Conservation (phyloP, 2,888 invertebrate species). For the Nemotelus pantherinus region DNA sequence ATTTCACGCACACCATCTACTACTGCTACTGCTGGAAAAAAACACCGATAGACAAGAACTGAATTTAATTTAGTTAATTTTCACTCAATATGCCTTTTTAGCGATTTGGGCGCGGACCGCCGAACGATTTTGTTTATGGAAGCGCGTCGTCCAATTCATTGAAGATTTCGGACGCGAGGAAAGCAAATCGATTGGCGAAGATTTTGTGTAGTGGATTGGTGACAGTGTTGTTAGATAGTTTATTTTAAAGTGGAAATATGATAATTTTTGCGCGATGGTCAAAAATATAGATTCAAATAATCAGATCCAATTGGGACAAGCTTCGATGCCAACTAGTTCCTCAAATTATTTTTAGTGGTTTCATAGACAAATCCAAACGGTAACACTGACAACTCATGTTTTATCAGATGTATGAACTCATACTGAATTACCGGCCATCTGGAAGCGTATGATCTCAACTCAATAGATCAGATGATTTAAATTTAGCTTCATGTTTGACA, state of each 20-base stretch:
- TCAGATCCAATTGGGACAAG: too few relatives aligned
- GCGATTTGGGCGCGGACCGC: background rate
- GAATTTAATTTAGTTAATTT: background rate
- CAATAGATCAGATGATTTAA: background rate
- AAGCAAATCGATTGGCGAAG: slow-evolving; percentile 1
- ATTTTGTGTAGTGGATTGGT: background rate
- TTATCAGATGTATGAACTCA: too few relatives aligned
- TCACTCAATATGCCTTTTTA: slow-evolving; percentile 1
- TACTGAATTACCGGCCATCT: background rate
- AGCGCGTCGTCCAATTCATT: too few relatives aligned
- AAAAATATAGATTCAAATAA: too few relatives aligned
- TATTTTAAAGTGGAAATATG: too few relatives aligned
- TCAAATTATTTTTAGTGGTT: too few relatives aligned
- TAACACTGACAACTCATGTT: too few relatives aligned
- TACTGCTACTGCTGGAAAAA: background rate
- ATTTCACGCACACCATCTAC: slow-evolving; percentile 24
- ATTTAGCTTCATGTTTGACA: background rate
- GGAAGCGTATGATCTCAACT: slow-evolving; percentile 30
- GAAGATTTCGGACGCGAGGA: slow-evolving; percentile 5
- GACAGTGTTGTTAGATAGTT: background rate
- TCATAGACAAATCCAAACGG: too few relatives aligned
- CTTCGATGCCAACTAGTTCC: too few relatives aligned
- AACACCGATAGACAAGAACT: background rate
- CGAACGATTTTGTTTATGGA: too few relatives aligned
- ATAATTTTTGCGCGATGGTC: too few relatives aligned